Evolutionary conservation across 1,140 invertebrate species (phyloP).

Genomic region (Drosophila paulistorum): DNA sequence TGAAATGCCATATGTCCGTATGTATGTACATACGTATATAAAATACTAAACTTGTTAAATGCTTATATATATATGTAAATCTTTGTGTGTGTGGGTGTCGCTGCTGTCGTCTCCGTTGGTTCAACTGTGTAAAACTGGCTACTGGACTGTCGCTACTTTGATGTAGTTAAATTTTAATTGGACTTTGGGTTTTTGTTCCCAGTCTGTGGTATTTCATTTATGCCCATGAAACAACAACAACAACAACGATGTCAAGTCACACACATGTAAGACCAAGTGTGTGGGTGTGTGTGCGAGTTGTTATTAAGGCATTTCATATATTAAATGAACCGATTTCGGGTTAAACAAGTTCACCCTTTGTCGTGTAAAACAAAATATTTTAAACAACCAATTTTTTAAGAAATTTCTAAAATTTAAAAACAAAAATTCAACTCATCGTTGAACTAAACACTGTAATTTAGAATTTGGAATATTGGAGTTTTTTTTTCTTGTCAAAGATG

Average conservation of each 20-base stretch:
- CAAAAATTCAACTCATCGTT: no score
- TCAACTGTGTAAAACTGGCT: conserved; percentile 45
- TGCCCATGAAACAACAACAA: conserved; percentile 32
- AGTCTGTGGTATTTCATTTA: conserved; percentile 70
- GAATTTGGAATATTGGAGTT: no score
- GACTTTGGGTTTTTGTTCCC: conserved; percentile 76
- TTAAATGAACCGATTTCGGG: conserved; percentile 36
- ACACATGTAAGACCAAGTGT: conserved; percentile 17
- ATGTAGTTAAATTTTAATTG: conserved; percentile 83
- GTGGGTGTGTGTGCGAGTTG: conserved; percentile 16
- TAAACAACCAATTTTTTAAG: no score
- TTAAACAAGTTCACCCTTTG: not conserved
- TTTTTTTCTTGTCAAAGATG: no score
- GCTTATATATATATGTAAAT: conserved; percentile 37
- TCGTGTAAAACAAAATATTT: not conserved
- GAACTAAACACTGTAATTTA: no score
- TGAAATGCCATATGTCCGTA: not conserved
- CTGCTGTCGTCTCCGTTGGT: conserved; percentile 50
- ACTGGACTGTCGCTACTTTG: conserved; percentile 72
- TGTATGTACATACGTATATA: not conserved
- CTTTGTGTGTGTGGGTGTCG: conserved; percentile 20
- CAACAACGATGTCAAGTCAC: conserved; percentile 28
- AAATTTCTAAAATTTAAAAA: no score
- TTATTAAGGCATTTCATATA: conserved; percentile 47
- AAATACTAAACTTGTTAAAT: conserved; percentile 79